phyloP scores from a whole-genome alignment of 2,888 invertebrate genomes.

The Pristionchus fissidentatus region DNA sequence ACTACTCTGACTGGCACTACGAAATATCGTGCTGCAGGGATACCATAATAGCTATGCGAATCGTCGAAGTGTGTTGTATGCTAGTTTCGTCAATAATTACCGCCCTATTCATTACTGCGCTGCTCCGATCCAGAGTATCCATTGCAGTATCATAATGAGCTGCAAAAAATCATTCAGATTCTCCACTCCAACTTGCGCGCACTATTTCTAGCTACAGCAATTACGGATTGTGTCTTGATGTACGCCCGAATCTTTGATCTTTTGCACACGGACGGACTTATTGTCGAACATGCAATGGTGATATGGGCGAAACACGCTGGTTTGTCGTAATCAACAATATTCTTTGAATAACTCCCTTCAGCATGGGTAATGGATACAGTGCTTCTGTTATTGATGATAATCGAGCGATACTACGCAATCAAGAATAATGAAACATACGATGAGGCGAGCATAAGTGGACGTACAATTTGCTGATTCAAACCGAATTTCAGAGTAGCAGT shows the following conservation, averaged over 20 bases:
- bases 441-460: neutral
- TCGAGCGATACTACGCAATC: slow-evolving; percentile 17
- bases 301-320: neutral
- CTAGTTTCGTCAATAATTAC: neutral
- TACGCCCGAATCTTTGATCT: slow-evolving; percentile 11
- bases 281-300: neutral
- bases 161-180: neutral
- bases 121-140: neutral
- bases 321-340: neutral
- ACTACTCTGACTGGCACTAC: slow-evolving; percentile 10
- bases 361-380: neutral
- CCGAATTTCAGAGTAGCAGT: neutral
- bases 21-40: slow-evolving; percentile 6
- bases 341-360: neutral
- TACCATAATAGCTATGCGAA: neutral
- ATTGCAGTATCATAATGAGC: neutral
- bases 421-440: slow-evolving; percentile 26
- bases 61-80: slow-evolving; percentile 1
- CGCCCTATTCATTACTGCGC: neutral
- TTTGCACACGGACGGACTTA: neutral
- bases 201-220: neutral
- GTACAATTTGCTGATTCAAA: no score
- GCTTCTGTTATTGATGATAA: neutral
- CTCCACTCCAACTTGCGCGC: neutral
- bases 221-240: neutral